A percentile compares a stretch with the other conserved stretches of the same genome.
Evolutionary conservation across 37 sponge, comb jelly and placozoan species (phyloP).

Genomic region (Haliclona indistincta): DNA sequence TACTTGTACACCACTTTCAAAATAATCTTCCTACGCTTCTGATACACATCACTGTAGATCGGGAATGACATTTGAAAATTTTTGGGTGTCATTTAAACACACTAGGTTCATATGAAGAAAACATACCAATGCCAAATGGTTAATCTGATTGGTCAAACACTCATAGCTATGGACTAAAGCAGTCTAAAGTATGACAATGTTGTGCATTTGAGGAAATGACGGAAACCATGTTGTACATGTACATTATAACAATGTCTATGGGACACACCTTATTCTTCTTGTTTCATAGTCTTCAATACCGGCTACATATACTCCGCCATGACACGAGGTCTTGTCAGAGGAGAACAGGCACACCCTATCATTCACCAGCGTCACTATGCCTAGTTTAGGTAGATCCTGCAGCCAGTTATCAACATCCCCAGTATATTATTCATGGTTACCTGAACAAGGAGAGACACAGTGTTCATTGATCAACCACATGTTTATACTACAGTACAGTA

Average conservation of each 20-base stretch:
- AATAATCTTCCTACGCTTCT: too few relatives aligned
- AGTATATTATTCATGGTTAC: slow-evolving; percentile 96
- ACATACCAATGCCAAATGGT: too few relatives aligned
- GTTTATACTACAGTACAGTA: too few relatives aligned
- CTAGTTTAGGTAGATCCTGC: slow-evolving; percentile 42
- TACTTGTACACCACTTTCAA: too few relatives aligned
- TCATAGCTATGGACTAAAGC: too few relatives aligned
- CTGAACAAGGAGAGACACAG: slow-evolving; percentile 30
- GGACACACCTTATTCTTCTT: slow-evolving; percentile 41
- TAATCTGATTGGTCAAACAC: too few relatives aligned
- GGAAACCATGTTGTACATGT: not conserved
- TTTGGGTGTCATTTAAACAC: too few relatives aligned
- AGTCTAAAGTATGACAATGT: too few relatives aligned
- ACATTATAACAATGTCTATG: not conserved
- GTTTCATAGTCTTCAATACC: slow-evolving; percentile 80
- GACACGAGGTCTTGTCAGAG: not conserved
- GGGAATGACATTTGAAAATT: too few relatives aligned
- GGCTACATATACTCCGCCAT: slow-evolving; percentile 67
- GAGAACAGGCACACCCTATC: slow-evolving; percentile 60
- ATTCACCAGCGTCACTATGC: slow-evolving; percentile 73
- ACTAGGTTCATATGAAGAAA: too few relatives aligned
- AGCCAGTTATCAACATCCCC: slow-evolving; percentile 89
- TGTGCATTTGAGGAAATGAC: too few relatives aligned
- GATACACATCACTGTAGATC: too few relatives aligned
- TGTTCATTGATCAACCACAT: not conserved